Evolutionary conservation across 2,888 invertebrate genomes (phyloP), one percentile per base, ranked within the genome.

Genomic region (Teleogryllus oceanicus): DNA sequence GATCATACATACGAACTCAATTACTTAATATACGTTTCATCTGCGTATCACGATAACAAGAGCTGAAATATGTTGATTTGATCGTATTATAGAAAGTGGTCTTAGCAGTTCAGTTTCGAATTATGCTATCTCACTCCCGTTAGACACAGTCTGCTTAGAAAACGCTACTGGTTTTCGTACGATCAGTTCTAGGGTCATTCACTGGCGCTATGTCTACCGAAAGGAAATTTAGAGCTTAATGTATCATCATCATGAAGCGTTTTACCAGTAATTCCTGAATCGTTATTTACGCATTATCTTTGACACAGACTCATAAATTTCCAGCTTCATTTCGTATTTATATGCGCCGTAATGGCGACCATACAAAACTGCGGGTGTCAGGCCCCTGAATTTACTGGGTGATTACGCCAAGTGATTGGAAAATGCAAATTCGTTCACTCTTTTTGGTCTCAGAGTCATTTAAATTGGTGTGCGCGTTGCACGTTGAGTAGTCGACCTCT

Each of bases 341-440:
- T 18, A 62, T 62, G 62, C 62, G 16, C 62, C 16, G n/a, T 62
- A 62, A 13, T n/a, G 16, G n/a, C 62, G 62, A n/a, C 62, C 8
- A 37, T 37, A 37, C 37, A 8, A 62, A 62, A 62, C 62, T 62
- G n/a, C 62, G 16, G 62, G 62, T 18, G 62, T 18, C 62, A 62
- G n/a, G 62, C 62, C n/a, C n/a, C n/a, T 62, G 62, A 62, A 62
- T 62, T 62, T 62, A 62, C 62, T n/a, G 62, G 62, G 62, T 62
- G n/a, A 62, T 62, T 62, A 62, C 62, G 62, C 62, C 16, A n/a
- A 62, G 62, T 62, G 62, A 62, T 62, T 62, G 62, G 62, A 62
- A 62, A 62, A 62, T 62, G 62, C 62, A 62, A 62, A 62, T 62
- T n/a, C 62, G 62, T n/a, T 62, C 62, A 62, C 62, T 62, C n/a